These are phyloP conservation scores for Avahi laniger DNA, from an alignment of 2,797 vertebrate genomes.

Conservation along the genomic window DNA sequence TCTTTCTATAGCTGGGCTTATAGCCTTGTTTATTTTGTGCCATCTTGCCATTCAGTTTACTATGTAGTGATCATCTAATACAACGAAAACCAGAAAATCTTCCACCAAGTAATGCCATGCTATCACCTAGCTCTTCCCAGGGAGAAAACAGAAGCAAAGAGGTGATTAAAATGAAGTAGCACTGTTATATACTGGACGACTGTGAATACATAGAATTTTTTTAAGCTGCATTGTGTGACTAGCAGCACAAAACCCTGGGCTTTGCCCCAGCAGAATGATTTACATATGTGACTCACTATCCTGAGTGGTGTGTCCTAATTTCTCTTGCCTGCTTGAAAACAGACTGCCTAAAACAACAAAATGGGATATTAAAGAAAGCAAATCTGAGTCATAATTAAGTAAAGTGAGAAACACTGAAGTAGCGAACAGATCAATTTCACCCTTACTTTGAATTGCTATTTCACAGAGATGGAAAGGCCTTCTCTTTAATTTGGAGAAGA, in stretches of 20 bases:
- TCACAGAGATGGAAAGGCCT: not conserved
- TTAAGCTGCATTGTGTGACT: not conserved
- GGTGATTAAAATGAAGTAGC: not conserved
- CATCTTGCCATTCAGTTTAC: constrained; percentile 9
- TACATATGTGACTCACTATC: not conserved
- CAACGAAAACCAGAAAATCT: not conserved
- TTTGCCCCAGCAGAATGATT: not conserved
- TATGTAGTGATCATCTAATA: not conserved
- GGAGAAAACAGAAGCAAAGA: not conserved
- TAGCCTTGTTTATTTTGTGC: not conserved
- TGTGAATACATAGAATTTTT: not conserved
- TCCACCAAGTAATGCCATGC: not conserved
- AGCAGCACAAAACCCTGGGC: not conserved
- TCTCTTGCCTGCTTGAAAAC: not conserved
- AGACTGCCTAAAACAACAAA: not conserved
- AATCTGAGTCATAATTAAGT: not conserved
- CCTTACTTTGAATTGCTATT: not conserved
- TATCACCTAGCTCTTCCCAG: not conserved
- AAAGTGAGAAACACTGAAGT: not conserved
- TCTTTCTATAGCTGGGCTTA: not conserved
- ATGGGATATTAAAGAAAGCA: not conserved
- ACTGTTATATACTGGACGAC: not conserved
- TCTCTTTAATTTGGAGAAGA: not conserved
- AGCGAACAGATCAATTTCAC: not conserved
- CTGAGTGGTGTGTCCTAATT: not conserved